Percentiles rank a stretch among this genome's conserved stretches.
Conservation (phyloP, 2,797 vertebrate species). For the Gambelia wislizenii region DNA sequence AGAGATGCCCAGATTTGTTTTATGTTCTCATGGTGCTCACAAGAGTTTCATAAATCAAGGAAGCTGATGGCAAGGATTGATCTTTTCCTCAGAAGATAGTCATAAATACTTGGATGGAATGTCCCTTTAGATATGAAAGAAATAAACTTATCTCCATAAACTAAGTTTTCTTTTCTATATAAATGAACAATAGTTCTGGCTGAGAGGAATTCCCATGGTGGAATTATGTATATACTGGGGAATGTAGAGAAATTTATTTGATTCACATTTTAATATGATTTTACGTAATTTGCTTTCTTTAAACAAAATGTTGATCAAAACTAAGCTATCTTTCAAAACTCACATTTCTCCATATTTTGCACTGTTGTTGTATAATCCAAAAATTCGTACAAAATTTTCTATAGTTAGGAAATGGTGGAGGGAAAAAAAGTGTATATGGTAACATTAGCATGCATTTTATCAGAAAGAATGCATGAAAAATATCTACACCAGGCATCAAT, state of each 20-base stretch:
- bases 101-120: conserved; percentile 44
- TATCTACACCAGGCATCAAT: no score
- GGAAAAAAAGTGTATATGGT: no score
- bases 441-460: no score
- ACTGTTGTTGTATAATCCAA: not conserved
- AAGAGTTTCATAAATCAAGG: conserved; percentile 27
- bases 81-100: conserved; percentile 20
- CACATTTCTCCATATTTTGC: not conserved
- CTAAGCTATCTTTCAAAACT: not conserved
- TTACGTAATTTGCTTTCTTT: not conserved
- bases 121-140: conserved; percentile 27
- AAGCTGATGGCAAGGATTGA: not conserved
- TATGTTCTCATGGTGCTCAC: conserved; percentile 23
- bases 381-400: not conserved
- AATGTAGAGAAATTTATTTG: not conserved
- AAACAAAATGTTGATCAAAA: not conserved
- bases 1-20: conserved; percentile 39
- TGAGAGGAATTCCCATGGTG: no score
- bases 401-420: not conserved
- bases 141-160: conserved; percentile 51
- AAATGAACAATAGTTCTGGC: conserved; percentile 4
- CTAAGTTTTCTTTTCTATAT: conserved; percentile 33
- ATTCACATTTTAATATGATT: not conserved
- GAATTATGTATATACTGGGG: not conserved
- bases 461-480: no score